Evolutionary conservation across 2,113 vertebrate genomes (phyloP).

Genomic region (Neotoma lepida): DNA sequence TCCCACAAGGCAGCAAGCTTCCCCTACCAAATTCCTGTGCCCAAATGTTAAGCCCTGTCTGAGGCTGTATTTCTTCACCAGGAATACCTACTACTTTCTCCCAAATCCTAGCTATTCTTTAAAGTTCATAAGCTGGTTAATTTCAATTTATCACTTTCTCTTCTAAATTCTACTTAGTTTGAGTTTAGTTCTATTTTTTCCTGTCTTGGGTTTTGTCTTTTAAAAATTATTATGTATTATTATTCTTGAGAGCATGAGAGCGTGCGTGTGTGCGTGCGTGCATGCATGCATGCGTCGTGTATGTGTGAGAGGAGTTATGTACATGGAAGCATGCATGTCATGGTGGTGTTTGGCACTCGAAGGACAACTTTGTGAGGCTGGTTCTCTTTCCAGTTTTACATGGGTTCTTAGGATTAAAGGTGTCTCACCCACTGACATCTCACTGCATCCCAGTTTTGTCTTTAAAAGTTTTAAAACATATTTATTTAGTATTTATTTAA

Average conservation of each 20-base stretch:
- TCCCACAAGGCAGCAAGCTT: not conserved
- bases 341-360: not conserved
- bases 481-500: not conserved
- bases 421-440: not conserved
- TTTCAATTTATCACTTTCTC: slow-evolving; percentile 1
- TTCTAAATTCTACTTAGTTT: not conserved
- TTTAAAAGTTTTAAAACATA: not conserved
- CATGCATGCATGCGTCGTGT: too few relatives aligned
- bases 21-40: not conserved
- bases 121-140: not conserved
- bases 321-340: not conserved
- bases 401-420: not conserved
- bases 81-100: not conserved
- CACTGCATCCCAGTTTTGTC: not conserved
- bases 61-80: not conserved
- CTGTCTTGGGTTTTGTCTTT: not conserved
- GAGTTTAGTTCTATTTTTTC: not conserved
- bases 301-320: not conserved
- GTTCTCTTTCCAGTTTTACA: not conserved
- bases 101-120: slow-evolving; percentile 32
- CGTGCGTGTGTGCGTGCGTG: too few relatives aligned
- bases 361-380: not conserved
- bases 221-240: not conserved
- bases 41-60: not conserved
- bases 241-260: not conserved